phyloP scores from a whole-genome alignment of 2,888 invertebrate genomes.

The Drosophila atripex region DNA sequence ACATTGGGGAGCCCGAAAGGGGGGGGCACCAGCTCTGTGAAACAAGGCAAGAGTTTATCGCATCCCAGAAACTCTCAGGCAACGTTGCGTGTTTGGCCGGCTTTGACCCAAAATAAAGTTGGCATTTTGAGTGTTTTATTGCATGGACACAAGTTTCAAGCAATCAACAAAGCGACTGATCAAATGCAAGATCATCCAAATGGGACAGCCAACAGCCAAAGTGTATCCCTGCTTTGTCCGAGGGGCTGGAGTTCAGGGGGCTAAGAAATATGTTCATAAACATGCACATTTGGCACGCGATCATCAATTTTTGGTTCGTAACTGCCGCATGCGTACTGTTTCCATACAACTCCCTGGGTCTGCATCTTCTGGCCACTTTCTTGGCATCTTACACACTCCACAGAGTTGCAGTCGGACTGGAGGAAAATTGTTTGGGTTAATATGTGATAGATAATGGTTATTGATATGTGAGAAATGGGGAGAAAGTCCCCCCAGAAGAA shows the following conservation, averaged over 20 bases:
- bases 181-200: conserved; percentile 78
- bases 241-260: conserved; percentile 25
- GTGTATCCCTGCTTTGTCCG: conserved; percentile 9
- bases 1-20: background rate
- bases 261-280: conserved; percentile 76
- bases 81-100: conserved; percentile 76
- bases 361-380: conserved; percentile 15
- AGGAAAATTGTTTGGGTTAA: conserved; percentile 27
- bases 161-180: conserved; percentile 79
- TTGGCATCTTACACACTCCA: background rate
- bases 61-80: conserved; percentile 57
- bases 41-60: conserved; percentile 64
- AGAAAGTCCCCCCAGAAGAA: conserved; percentile 34
- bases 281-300: conserved; percentile 80
- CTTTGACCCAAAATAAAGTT: conserved; percentile 80
- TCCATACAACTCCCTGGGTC: conserved; percentile 60
- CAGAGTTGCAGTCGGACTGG: conserved; percentile 8
- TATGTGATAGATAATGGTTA: conserved; percentile 35
- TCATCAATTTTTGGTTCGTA: conserved; percentile 70
- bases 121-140: conserved; percentile 80
- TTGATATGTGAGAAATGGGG: conserved; percentile 38
- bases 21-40: background rate
- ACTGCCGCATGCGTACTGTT: conserved; percentile 61
- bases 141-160: conserved; percentile 80
- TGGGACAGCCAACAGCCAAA: conserved; percentile 46